Evolutionary conservation across 2,797 vertebrate species (phyloP), one percentile per base, ranked within the genome.

Genomic region (Balearica regulorum): DNA sequence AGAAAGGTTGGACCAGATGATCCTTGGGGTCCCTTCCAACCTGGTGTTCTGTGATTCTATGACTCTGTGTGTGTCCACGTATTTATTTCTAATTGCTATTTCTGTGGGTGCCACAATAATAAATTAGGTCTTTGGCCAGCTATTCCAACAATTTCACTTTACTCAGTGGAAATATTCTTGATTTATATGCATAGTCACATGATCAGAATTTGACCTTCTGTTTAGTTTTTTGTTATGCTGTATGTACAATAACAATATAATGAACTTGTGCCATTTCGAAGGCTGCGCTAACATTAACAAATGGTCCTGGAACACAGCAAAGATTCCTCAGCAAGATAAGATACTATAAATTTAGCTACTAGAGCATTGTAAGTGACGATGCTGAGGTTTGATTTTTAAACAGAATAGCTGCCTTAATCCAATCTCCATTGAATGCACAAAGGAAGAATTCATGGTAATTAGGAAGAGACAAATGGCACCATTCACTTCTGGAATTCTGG

Each of bases 321-420:
- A 89, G 93, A 97, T 97, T 94, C 91, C 78, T 95, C 55, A 78
- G 86, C 68, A 80, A 89, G 95, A 97, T 96, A 96, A 95, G 93
- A 94, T 89, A 86, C 1, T 60, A 96, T 91, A 92, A 95, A 97
- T 96, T 95, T 95, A 96, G 86, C 71, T 92, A 64, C 70, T 80
- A 77, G 69, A 90, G 60, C 39, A 21, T 26, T 95, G 75, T 64
- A 71, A 92, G 60, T 80, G 69, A 68, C 0, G 0, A 92, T 80
- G 71, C 61, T 0, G 71, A 89, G 28, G 49, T 94, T 71, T 90
- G 89, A 78, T 94, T 96, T 97, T 94, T 95, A 96, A 97, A 96
- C 96, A 95, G 90, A 93, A 95, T 86, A 95, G 57, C 60, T 93
- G 37, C 0, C 33, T 89, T 96, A 96, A 95, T 95, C 92, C 87